These are phyloP conservation scores for Xanthorhoe designata DNA, from an alignment of 2,888 invertebrate genomes.

Conservation along the genomic window DNA sequence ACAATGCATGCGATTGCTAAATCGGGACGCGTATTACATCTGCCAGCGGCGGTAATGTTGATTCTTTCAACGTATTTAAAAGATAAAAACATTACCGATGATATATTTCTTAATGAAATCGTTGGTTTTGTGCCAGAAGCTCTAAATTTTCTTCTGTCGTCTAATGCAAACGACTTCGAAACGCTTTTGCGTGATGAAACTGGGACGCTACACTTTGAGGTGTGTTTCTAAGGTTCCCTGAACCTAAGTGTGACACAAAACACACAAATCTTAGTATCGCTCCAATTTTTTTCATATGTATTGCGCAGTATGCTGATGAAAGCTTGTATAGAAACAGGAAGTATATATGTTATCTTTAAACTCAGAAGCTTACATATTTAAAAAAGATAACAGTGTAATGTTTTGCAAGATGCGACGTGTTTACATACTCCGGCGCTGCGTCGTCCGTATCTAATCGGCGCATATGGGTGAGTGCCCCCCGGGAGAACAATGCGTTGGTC, in stretches of 20 bases:
- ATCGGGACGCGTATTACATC: conserved; percentile 51
- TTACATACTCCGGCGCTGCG: conserved; percentile 59
- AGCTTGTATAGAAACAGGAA: conserved; percentile 9
- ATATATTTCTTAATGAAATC: conserved; percentile 44
- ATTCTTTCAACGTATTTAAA: conserved; percentile 36
- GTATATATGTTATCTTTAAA: conserved; percentile 27
- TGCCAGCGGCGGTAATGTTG: conserved; percentile 35
- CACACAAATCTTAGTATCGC: background rate
- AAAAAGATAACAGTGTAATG: conserved; percentile 51
- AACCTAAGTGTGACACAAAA: conserved; percentile 13
- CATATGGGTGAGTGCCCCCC: conserved; percentile 83
- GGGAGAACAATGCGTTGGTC: conserved; percentile 84
- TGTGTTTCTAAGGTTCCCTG: background rate
- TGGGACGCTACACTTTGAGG: conserved; percentile 18
- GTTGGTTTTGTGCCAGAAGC: conserved; percentile 60
- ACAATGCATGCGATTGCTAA: conserved; percentile 61
- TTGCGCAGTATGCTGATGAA: background rate
- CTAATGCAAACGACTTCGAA: conserved; percentile 53
- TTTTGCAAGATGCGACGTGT: conserved; percentile 56
- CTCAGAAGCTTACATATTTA: conserved; percentile 35
- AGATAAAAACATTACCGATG: conserved; percentile 36
- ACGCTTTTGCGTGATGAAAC: conserved; percentile 43
- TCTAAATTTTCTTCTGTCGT: conserved; percentile 46
- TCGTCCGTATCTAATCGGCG: conserved; percentile 78
- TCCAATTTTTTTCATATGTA: background rate